These are phyloP conservation scores for Cephonodes hylas DNA, from an alignment of 2,888 invertebrate species.

Conservation along the genomic window DNA sequence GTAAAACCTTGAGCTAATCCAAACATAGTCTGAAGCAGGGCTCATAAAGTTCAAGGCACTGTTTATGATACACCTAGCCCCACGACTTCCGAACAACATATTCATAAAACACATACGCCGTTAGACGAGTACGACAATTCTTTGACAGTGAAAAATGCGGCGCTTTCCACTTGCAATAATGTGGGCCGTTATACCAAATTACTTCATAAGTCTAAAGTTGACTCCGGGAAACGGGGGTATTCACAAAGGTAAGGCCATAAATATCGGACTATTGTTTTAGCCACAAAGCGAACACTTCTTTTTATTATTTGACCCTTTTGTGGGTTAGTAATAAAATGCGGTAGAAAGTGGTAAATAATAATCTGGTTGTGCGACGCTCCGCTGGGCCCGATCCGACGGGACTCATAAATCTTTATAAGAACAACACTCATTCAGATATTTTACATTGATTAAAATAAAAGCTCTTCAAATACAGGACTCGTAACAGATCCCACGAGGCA, in stretches of 20 bases:
- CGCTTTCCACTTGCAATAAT: constrained; percentile 23
- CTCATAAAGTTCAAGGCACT: constrained; percentile 27
- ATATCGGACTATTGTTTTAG: constrained; percentile 44
- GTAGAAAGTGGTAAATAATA: constrained; percentile 55
- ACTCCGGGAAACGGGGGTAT: constrained; percentile 27
- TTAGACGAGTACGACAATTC: constrained; percentile 20
- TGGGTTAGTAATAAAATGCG: constrained; percentile 47
- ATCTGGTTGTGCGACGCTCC: constrained; percentile 44
- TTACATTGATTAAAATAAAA: constrained; percentile 37
- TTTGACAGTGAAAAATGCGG: constrained; percentile 29
- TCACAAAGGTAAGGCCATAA: constrained; percentile 39
- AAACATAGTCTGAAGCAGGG: constrained; percentile 16
- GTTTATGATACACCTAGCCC: constrained; percentile 16
- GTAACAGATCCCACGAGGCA: constrained; percentile 10
- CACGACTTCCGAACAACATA: constrained; percentile 24
- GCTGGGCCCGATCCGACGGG: constrained; percentile 35
- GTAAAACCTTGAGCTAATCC: constrained; percentile 5
- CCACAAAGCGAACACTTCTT: constrained; percentile 46
- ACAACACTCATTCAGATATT: constrained; percentile 43
- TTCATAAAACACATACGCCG: constrained; percentile 29
- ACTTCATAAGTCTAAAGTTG: constrained; percentile 32
- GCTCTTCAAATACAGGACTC: constrained; percentile 2
- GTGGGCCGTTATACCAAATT: constrained; percentile 21
- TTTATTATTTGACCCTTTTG: constrained; percentile 53
- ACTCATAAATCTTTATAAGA: constrained; percentile 43